phyloP scores from a whole-genome alignment of 2,888 invertebrate genomes.

The Dynastes maya region DNA sequence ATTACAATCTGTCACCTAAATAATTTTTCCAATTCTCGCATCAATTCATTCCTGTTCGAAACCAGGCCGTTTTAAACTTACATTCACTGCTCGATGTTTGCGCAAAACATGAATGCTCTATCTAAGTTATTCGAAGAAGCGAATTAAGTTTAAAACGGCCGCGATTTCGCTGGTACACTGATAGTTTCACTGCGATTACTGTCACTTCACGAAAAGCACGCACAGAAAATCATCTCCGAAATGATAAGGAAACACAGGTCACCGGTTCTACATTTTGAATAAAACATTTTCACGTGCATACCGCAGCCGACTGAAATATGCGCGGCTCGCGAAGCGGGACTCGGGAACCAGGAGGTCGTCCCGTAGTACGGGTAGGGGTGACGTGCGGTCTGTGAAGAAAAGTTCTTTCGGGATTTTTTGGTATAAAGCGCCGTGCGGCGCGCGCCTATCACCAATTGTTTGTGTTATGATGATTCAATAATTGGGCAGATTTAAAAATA shows the following conservation, averaged over 20 bases:
- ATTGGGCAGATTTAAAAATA: constrained; percentile 48
- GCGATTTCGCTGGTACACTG: constrained; percentile 9
- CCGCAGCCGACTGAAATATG: constrained; percentile 45
- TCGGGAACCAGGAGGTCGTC: constrained; percentile 12
- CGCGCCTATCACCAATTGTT: constrained; percentile 47
- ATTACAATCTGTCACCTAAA: constrained; percentile 19
- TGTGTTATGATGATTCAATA: constrained; percentile 52
- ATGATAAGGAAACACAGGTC: constrained; percentile 3
- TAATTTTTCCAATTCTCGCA: background rate
- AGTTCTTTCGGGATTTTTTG: constrained; percentile 34
- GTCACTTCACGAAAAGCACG: constrained; percentile 14
- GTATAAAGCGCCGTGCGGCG: constrained; percentile 26
- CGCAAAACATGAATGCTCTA: background rate
- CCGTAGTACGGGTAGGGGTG: constrained; percentile 44
- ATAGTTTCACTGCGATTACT: constrained; percentile 2
- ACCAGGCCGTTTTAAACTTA: constrained; percentile 49
- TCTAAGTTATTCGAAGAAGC: background rate
- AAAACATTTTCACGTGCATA: constrained; percentile 48
- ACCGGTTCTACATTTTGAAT: background rate
- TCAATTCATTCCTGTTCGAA: constrained; percentile 48
- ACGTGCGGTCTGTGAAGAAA: constrained; percentile 45
- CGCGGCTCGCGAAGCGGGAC: background rate
- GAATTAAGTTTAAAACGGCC: constrained; percentile 49
- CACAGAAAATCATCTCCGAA: constrained; percentile 6
- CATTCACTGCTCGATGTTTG: constrained; percentile 8